Conservation (phyloP, 2,113 vertebrate genomes). For the Toxostoma redivivum region DNA sequence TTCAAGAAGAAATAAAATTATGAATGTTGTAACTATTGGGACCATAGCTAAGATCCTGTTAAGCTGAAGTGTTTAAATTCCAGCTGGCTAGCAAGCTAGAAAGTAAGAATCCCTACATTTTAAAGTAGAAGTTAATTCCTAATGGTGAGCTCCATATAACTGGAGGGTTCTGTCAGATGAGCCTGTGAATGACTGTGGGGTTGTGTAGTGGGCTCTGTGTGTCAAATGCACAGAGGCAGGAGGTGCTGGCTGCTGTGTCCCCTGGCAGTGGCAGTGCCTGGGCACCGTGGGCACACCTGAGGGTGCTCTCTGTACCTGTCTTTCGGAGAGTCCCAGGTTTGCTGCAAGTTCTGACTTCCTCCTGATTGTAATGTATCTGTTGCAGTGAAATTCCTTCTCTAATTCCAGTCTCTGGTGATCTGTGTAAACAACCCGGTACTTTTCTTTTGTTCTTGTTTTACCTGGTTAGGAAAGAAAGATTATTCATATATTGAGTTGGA, state of each 20-base stretch:
- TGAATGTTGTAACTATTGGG: neutral
- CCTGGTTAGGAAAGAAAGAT: slow-evolving; percentile 72
- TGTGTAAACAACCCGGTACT: slow-evolving; percentile 94
- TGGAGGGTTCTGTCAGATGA: neutral
- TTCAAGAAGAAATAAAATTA: neutral
- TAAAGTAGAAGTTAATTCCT: neutral
- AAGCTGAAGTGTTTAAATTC: neutral
- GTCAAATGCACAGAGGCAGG: neutral
- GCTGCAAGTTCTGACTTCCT: slow-evolving; percentile 92
- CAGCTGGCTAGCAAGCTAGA: neutral
- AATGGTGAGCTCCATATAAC: accelerated
- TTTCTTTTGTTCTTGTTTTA: slow-evolving; percentile 97
- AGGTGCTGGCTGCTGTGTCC: neutral
- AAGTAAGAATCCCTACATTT: neutral
- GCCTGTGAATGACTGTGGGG: neutral
- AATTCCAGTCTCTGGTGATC: slow-evolving; percentile 93
- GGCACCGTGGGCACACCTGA: neutral
- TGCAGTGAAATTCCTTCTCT: slow-evolving; percentile 97
- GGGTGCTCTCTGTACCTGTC: slow-evolving; percentile 80
- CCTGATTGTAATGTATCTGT: slow-evolving; percentile 92
- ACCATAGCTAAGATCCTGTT: neutral
- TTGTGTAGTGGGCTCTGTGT: neutral
- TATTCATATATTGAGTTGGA: neutral
- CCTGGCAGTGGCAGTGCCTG: neutral
- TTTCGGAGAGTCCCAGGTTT: slow-evolving; percentile 91